Conservation (phyloP, 2,888 invertebrate genomes). For the Oscheius sp. region DNA sequence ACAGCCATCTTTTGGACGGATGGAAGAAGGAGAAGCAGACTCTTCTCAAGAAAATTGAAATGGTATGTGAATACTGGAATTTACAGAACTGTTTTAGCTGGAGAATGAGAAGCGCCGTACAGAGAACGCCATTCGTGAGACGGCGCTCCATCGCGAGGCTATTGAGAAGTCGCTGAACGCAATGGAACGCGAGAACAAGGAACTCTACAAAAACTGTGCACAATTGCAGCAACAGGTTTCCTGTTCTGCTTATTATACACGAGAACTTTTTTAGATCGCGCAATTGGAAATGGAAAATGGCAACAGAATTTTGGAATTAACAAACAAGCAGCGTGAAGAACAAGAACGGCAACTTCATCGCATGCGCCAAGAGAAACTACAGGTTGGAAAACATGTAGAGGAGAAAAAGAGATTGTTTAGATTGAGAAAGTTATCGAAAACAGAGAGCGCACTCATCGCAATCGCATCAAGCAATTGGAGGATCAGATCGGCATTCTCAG, state of each 20-base stretch:
- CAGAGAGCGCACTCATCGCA: conserved; percentile 68
- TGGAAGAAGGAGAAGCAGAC: conserved; percentile 70
- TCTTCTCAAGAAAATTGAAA: conserved; percentile 71
- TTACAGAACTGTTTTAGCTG: conserved; percentile 50
- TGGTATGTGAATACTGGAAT: conserved; percentile 47
- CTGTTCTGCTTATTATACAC: background rate
- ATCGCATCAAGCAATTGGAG: conserved; percentile 70
- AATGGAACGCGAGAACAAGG: conserved; percentile 72
- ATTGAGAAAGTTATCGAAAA: conserved; percentile 72
- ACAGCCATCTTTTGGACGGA: conserved; percentile 60
- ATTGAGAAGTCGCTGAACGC: conserved; percentile 73
- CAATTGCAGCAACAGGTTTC: conserved; percentile 70
- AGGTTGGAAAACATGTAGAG: conserved; percentile 44
- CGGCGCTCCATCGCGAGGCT: conserved; percentile 71
- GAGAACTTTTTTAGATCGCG: conserved; percentile 54
- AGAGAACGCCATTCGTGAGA: conserved; percentile 71
- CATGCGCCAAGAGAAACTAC: conserved; percentile 70
- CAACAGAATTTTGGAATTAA: conserved; percentile 70
- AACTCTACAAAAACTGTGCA: conserved; percentile 73
- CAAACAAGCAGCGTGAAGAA: conserved; percentile 72
- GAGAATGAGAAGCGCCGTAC: conserved; percentile 71
- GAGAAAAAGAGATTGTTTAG: conserved; percentile 40
- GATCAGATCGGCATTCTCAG: conserved; percentile 68
- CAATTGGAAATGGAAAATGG: conserved; percentile 73
- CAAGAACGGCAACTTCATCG: conserved; percentile 69